Conservation (phyloP, 2,888 invertebrate genomes). For the Aspidiotus destructor region DNA sequence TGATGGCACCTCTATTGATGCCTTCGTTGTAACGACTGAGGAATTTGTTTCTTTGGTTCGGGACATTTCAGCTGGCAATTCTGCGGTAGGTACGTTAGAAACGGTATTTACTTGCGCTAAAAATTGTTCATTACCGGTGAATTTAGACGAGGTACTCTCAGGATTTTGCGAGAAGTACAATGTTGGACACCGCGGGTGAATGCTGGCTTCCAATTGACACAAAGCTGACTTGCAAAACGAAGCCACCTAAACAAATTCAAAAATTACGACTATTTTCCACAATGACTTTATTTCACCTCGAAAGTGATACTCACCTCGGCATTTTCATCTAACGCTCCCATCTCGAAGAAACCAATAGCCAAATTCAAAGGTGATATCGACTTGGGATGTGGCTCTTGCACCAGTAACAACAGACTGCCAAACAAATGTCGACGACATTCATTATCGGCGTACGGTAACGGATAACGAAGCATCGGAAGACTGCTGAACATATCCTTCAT, state of each 20-base stretch:
- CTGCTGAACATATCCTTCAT: conserved; percentile 27
- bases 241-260: conserved; percentile 32
- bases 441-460: conserved; percentile 34
- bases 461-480: conserved; percentile 22
- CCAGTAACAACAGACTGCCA: conserved; percentile 29
- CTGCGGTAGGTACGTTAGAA: no score
- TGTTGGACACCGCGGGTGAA: conserved; percentile 34
- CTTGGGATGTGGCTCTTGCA: conserved; percentile 33
- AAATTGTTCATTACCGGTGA: neutral
- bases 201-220: conserved; percentile 33
- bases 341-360: conserved; percentile 31
- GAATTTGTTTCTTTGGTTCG: no score
- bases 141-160: neutral
- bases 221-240: conserved; percentile 33
- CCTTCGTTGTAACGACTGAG: no score
- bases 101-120: neutral
- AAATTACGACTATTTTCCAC: neutral
- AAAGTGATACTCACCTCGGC: conserved; percentile 26
- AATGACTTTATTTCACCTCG: conserved; percentile 24
- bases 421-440: conserved; percentile 32
- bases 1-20: no score
- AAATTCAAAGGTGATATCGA: conserved; percentile 28
- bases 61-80: no score
- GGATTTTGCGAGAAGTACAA: conserved; percentile 32
- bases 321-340: conserved; percentile 24